Base-by-base conservation (phyloP, 1,140 invertebrate species). In the Drosophila gunungcola region DNA sequence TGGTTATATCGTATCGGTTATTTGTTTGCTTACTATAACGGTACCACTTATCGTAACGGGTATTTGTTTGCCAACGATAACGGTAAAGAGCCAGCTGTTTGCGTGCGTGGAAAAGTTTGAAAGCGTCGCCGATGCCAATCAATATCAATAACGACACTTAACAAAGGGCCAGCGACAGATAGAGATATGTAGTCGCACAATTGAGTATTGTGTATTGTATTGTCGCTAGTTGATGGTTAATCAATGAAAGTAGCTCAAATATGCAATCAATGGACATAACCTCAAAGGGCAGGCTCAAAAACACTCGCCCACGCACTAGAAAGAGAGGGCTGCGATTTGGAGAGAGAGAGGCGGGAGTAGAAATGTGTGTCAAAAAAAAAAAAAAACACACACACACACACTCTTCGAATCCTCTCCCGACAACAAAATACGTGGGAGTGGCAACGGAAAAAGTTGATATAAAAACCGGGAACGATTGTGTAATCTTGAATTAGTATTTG, bases 181-280 rank as follows among this genome's bases (percentile, higher is more conserved):
- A 65, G 60, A 32, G 27, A 65, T 21, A 21, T 21, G 16, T 36
- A 64, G 42, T 11, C 36, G 25, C 12, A 34, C 12, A 7, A 42
- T 25, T 25, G 13, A 13, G 27, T n/a, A 4, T 48, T 58, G 4
- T 58, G 6, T 42, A 9, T 1, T 21, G 1, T 25, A 32, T 27
- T 39, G 38, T 36, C 13, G 13, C 9, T 25, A n/a, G 41, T 55
- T 70, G 64, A 72, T 72, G 51, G 68, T 41, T 72, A 72, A 72
- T 72, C 68, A 72, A 73, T 72, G 65, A 25, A 34, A 73, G 42
- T 70, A 45, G 39, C 39, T 72, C 34, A 52, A 38, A 73, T 73
- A 73, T 73, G 68, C 62, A 68, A 60, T 61, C 60, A 68, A n/a
- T 36, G 38, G 12, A 38, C 69, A 73, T 73, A 72, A 70, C 52